Evolutionary conservation across 2,888 invertebrate genomes (phyloP).

Genomic region (Blastobasis adustella): DNA sequence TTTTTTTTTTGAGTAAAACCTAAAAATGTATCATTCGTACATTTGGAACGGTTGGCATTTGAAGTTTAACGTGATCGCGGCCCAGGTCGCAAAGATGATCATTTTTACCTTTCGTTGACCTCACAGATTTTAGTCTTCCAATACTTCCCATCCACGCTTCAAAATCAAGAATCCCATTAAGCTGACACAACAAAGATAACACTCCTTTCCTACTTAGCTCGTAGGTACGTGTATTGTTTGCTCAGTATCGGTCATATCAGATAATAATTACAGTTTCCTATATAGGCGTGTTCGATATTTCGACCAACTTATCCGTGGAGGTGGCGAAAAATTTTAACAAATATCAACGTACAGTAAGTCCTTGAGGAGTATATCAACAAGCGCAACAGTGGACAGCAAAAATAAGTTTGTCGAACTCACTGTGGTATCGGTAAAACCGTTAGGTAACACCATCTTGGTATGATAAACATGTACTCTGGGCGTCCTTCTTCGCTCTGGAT

Average conservation of each 20-base stretch:
- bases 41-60: too few species aligned
- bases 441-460: constrained; percentile 22
- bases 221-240: constrained; percentile 27
- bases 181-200: constrained; percentile 24
- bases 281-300: constrained; percentile 8
- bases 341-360: too few species aligned
- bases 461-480: constrained; percentile 19
- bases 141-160: too few species aligned
- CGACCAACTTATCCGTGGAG: too few species aligned
- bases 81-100: too few species aligned
- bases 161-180: constrained; percentile 2
- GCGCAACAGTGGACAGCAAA: constrained; percentile 1
- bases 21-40: too few species aligned
- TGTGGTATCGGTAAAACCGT: constrained; percentile 19
- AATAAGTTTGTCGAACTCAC: neutral
- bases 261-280: constrained; percentile 46
- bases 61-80: too few species aligned
- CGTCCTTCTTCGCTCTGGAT: constrained; percentile 24
- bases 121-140: too few species aligned
- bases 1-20: too few species aligned
- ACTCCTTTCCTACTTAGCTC: constrained; percentile 23
- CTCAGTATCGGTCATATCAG: constrained; percentile 36
- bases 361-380: neutral
- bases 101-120: too few species aligned
- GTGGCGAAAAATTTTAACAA: too few species aligned